Evolutionary conservation across 2,797 vertebrate species (phyloP).

Genomic region (Trachops cirrhosus): DNA sequence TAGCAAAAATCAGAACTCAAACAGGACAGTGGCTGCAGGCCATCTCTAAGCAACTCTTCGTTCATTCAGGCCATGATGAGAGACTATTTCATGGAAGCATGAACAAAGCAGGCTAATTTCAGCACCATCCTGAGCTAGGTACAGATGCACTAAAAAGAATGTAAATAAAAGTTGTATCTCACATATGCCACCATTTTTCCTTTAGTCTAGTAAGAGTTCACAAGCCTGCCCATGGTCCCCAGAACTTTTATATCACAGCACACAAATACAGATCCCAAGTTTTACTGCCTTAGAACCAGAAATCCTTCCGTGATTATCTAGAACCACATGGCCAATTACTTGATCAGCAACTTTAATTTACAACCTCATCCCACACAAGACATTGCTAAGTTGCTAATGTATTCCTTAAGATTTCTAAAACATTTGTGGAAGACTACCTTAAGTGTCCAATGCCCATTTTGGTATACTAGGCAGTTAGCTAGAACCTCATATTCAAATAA

Average conservation of each 20-base stretch:
- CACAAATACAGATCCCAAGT: neutral
- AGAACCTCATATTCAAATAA: constrained; percentile 27
- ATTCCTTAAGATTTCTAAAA: neutral
- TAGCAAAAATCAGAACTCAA: constrained; percentile 4
- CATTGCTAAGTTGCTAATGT: neutral
- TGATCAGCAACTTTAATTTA: neutral
- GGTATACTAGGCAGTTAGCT: neutral
- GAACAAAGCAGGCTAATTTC: neutral
- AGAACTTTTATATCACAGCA: neutral
- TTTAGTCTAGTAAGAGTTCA: neutral
- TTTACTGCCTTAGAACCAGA: neutral
- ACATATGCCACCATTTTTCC: neutral
- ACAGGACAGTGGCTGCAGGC: neutral
- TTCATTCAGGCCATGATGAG: neutral
- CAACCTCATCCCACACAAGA: neutral
- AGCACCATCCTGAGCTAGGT: neutral
- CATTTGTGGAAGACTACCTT: neutral
- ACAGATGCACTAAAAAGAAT: neutral
- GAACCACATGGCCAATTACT: neutral
- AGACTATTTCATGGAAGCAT: neutral
- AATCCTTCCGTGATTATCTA: neutral
- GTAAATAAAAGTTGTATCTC: neutral
- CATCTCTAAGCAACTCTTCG: neutral
- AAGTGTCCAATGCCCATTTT: neutral
- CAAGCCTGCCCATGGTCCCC: constrained; percentile 5